phyloP scores from a whole-genome alignment of 2,797 vertebrate species.

The Lemur catta region DNA sequence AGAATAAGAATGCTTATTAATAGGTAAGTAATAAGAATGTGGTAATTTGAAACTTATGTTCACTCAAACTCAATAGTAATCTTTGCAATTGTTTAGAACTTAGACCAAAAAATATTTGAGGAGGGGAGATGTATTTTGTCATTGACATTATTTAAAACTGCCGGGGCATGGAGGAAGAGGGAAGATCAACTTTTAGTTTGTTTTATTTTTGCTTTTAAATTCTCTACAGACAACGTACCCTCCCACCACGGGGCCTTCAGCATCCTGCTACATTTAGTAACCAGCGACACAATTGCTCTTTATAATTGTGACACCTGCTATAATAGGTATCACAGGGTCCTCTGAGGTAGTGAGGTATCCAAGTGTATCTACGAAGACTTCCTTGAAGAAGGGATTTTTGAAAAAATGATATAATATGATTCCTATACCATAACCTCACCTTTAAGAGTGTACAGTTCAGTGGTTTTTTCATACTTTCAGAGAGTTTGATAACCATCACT shows the following conservation, averaged over 20 bases:
- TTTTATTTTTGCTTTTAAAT: neutral
- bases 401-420: neutral
- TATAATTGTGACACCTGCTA: neutral
- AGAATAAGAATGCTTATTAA: constrained; percentile 2
- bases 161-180: neutral
- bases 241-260: neutral
- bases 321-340: neutral
- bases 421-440: too few species aligned
- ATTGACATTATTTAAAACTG: neutral
- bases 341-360: neutral
- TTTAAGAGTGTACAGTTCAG: neutral
- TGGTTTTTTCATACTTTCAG: neutral
- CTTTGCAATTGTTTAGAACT: neutral
- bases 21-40: neutral
- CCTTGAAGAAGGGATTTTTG: neutral
- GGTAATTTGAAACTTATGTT: neutral
- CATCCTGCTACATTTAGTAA: neutral
- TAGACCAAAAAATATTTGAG: neutral
- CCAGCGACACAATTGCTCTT: neutral
- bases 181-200: neutral
- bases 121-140: neutral
- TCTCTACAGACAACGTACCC: neutral
- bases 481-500: neutral
- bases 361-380: neutral
- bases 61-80: neutral